Conservation (phyloP, 2,888 invertebrate species). For the Agrilus cyanescens region DNA sequence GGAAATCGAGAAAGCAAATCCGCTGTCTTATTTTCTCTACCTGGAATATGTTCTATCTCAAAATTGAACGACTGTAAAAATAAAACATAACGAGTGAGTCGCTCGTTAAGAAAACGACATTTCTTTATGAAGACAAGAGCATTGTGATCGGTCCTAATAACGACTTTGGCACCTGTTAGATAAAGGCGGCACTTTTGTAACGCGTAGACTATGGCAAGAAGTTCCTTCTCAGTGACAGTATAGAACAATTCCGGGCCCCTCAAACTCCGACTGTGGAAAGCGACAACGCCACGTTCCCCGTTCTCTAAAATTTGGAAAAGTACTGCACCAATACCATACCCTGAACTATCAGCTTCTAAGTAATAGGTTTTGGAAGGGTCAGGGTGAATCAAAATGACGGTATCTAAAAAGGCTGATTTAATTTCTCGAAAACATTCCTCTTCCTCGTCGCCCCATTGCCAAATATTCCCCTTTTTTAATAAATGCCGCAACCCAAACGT, state of each 20-base stretch:
- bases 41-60: slow-evolving; percentile 14
- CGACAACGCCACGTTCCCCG: not conserved
- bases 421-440: slow-evolving; percentile 4
- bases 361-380: not conserved
- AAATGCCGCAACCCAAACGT: slow-evolving; percentile 8
- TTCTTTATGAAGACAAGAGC: slow-evolving; percentile 15
- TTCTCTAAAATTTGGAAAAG: slow-evolving; percentile 3
- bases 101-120: slow-evolving; percentile 13
- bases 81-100: slow-evolving; percentile 17
- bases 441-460: slow-evolving; percentile 9
- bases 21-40: slow-evolving; percentile 16
- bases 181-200: slow-evolving; percentile 2
- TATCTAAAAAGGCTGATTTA: slow-evolving; percentile 7
- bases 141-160: slow-evolving; percentile 19
- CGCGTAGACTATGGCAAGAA: slow-evolving; percentile 17
- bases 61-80: slow-evolving; percentile 17
- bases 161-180: slow-evolving; percentile 3
- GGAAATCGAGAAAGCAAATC: slow-evolving; percentile 21
- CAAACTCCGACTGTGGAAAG: slow-evolving; percentile 5
- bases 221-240: slow-evolving; percentile 17
- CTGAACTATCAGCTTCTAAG: slow-evolving; percentile 9
- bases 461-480: slow-evolving; percentile 8
- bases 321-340: slow-evolving; percentile 7
- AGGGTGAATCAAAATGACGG: slow-evolving; percentile 6
- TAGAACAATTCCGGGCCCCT: slow-evolving; percentile 5